phyloP scores from a whole-genome alignment of 2,888 invertebrate species.

The Anodontia alba region DNA sequence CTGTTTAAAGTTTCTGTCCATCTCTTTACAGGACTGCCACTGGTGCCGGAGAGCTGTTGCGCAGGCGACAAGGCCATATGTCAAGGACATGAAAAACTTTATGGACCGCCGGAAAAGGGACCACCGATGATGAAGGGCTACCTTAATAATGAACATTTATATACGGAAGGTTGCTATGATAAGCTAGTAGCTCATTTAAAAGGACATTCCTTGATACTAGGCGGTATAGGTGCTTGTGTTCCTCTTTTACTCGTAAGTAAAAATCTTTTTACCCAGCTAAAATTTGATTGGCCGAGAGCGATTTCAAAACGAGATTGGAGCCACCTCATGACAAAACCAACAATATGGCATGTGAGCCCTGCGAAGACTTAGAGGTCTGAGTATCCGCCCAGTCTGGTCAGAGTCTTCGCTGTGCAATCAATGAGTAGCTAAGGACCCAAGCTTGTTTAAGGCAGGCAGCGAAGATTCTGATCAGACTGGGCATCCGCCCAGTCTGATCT shows the following conservation, averaged over 20 bases:
- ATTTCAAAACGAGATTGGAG: too few relatives aligned
- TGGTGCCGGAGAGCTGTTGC: conserved; percentile 79
- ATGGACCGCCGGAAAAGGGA: conserved; percentile 66
- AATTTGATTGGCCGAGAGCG: too few relatives aligned
- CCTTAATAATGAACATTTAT: conserved; percentile 68
- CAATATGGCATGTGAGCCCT: not conserved
- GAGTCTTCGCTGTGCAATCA: too few relatives aligned
- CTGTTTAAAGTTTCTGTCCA: too few relatives aligned
- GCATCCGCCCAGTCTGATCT: too few relatives aligned
- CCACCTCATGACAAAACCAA: too few relatives aligned
- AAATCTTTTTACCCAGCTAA: not conserved
- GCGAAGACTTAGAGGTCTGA: not conserved
- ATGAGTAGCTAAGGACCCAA: too few relatives aligned
- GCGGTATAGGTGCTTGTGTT: conserved; percentile 75
- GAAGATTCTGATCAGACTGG: too few relatives aligned
- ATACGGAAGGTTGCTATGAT: conserved; percentile 77
- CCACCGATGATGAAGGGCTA: conserved; percentile 53
- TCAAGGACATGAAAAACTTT: conserved; percentile 65
- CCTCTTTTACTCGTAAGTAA: conserved; percentile 78
- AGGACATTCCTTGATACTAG: conserved; percentile 74
- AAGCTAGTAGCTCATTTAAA: conserved; percentile 70
- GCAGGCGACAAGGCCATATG: conserved; percentile 65
- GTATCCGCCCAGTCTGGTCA: not conserved
- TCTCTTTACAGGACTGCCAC: conserved; percentile 50
- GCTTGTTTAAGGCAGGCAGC: too few relatives aligned